Evolutionary conservation across 2,113 vertebrate species (phyloP), one percentile per base, ranked within the genome.

Genomic region (Notiomystis cincta): DNA sequence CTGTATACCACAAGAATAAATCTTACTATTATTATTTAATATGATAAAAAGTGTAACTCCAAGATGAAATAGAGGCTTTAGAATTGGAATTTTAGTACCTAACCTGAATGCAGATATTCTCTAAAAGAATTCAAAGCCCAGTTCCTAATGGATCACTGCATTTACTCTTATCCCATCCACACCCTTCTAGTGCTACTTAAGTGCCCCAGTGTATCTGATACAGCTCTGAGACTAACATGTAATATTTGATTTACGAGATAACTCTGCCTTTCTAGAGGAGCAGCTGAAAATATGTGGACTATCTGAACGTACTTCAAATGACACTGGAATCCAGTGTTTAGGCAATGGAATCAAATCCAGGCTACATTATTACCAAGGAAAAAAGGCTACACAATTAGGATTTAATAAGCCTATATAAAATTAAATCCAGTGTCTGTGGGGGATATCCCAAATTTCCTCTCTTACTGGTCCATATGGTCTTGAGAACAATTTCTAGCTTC

Each of bases 151-250:
- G 8, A 30, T 69, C 30, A 81, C 25, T 81, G 64, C 0, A 48
- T 54, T 87, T 76, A 54, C 2, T 6, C 13, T 1, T 44, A 57
- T 13, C 8, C 0, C 4, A 18, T 3, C 2, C 1, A 1, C 21
- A 5, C 3, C 4, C 5, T 65, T 21, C 24, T 27, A 48, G 10
- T 44, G 15, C 37, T 76, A 57, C 45, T 24, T 53, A 62, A 87
- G 76, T 58, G 38, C 15, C 7, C 22, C 37, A 45, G 9, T 2
- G 4, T 62, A 54, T 50, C n/a, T 77, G 77, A 75, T 14, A 37
- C 13, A 66, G 47, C 22, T 75, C 30, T 3, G 9, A 80, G 62
- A 42, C 13, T 76, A 54, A 24, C 14, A 35, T 17, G 17, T 10
- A n/a, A 11, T 62, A 77, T 61, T 57, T 80, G 11, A 50, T 65